Conservation (phyloP, 2,113 vertebrate genomes). For the Vimba vimba region DNA sequence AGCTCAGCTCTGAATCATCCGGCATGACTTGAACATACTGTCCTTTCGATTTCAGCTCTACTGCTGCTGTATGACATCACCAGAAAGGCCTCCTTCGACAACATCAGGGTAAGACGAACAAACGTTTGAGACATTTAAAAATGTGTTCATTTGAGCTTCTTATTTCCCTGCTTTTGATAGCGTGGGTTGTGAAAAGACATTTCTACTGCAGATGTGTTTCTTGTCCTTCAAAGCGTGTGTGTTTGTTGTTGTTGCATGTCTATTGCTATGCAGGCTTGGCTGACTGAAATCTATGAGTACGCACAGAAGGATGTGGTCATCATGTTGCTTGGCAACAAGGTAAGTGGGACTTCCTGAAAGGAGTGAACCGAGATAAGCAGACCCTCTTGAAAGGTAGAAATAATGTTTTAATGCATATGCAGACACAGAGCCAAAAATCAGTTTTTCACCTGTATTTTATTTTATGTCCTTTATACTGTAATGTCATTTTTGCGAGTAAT, state of each 20-base stretch:
- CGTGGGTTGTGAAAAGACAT: neutral
- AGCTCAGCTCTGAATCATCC: neutral
- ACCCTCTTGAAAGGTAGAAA: neutral
- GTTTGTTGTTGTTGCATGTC: constrained; percentile 36
- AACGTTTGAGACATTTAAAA: neutral
- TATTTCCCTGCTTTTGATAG: neutral
- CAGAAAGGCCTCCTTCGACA: constrained; percentile 93
- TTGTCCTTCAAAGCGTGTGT: constrained; percentile 8
- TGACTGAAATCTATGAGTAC: constrained; percentile 92
- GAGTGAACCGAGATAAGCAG: constrained; percentile 59
- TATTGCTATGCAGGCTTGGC: constrained; percentile 75
- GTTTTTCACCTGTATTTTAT: neutral
- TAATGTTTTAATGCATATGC: neutral
- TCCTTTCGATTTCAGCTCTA: constrained; percentile 79
- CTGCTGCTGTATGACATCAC: constrained; percentile 97
- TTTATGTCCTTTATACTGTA: neutral
- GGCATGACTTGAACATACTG: constrained; percentile 21
- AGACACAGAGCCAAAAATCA: neutral
- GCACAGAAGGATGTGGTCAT: constrained; percentile 98
- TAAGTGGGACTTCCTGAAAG: constrained; percentile 74
- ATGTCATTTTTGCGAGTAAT: neutral
- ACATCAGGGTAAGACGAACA: constrained; percentile 85
- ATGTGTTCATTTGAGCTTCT: neutral
- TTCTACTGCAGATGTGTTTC: constrained; percentile 12
- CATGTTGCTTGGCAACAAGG: constrained; percentile 98